phyloP scores from a whole-genome alignment of 2,888 invertebrate species.

The Caenorhabditis sp. region DNA sequence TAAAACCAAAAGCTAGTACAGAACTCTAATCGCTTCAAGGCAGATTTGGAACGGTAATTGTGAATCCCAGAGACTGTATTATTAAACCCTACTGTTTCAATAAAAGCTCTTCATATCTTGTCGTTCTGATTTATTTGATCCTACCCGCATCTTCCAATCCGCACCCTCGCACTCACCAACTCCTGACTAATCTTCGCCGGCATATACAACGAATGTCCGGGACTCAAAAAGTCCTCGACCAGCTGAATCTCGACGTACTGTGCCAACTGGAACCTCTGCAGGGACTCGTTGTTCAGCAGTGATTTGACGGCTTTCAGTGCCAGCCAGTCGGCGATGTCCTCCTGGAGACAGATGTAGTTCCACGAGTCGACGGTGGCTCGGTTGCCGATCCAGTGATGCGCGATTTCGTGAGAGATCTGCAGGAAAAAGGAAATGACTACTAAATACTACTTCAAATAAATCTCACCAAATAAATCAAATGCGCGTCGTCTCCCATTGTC shows the following conservation, averaged over 20 bases:
- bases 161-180: constrained; percentile 44
- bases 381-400: constrained; percentile 76
- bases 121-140: no score
- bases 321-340: constrained; percentile 72
- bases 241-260: constrained; percentile 80
- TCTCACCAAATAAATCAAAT: constrained; percentile 68
- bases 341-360: constrained; percentile 74
- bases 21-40: no score
- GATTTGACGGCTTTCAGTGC: constrained; percentile 69
- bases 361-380: constrained; percentile 69
- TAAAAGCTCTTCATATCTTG: no score
- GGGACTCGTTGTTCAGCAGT: constrained; percentile 61
- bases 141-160: no score
- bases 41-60: no score
- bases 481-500: constrained; percentile 68
- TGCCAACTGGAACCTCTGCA: constrained; percentile 71
- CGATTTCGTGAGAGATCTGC: constrained; percentile 71
- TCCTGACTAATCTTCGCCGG: constrained; percentile 67
- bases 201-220: constrained; percentile 70
- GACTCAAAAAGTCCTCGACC: constrained; percentile 79
- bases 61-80: no score
- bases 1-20: no score
- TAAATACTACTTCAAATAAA: no score
- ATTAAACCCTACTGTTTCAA: constrained; percentile 10
- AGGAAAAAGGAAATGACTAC: no score